Evolutionary conservation across 2,888 invertebrate species (phyloP).

Genomic region (Caenorhabditis zanzibari): DNA sequence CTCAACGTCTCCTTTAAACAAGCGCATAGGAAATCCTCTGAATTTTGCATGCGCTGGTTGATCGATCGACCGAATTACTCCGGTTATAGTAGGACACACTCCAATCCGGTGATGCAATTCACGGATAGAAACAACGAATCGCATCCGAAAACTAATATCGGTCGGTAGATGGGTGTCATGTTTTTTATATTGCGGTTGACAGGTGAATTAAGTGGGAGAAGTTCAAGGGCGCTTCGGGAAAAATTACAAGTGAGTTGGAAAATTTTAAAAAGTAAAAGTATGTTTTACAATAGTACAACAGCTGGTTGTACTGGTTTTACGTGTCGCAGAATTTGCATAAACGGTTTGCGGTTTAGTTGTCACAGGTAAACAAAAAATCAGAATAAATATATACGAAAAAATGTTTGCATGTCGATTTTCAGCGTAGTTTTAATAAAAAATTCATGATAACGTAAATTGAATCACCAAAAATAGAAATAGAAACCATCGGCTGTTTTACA

Average conservation of each 20-base stretch:
- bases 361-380: conserved; percentile 21
- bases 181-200: conserved; percentile 33
- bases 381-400: conserved; percentile 14
- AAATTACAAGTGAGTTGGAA: conserved; percentile 13
- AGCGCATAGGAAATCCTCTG: conserved; percentile 56
- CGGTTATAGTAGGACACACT: conserved; percentile 58
- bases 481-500: neutral
- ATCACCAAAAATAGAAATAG: neutral
- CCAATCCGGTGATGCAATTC: conserved; percentile 58
- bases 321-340: conserved; percentile 45
- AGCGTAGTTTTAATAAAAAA: neutral
- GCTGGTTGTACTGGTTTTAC: conserved; percentile 13
- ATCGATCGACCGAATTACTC: conserved; percentile 65
- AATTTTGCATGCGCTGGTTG: conserved; percentile 59
- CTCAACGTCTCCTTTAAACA: conserved; percentile 24
- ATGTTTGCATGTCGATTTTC: neutral
- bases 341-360: conserved; percentile 36
- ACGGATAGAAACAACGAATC: conserved; percentile 40
- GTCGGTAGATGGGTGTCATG: conserved; percentile 49
- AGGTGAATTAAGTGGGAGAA: conserved; percentile 11
- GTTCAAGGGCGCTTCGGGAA: conserved; percentile 45
- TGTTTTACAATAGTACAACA: conserved; percentile 21
- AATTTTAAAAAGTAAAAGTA: conserved; percentile 31
- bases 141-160: conserved; percentile 19
- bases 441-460: neutral